Conservation (phyloP, 2,888 invertebrate species). For the Tetrapedia diversipes region DNA sequence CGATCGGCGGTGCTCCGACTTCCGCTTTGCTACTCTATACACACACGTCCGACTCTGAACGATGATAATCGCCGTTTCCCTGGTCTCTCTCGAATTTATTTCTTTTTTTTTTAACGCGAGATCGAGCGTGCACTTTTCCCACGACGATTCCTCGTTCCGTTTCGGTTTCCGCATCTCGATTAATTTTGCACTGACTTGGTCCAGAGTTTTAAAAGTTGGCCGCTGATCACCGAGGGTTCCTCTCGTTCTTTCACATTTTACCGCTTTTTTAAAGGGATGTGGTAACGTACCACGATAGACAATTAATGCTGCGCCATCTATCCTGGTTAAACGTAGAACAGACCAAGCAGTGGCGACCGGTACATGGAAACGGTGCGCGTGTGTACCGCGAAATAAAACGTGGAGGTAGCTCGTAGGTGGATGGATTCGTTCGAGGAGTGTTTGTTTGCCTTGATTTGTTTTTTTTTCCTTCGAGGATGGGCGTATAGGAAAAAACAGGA, state of each 20-base stretch:
- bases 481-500: slow-evolving; percentile 29
- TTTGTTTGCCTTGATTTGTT: background rate
- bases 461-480: slow-evolving; percentile 18
- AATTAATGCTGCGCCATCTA: slow-evolving; percentile 32
- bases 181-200: slow-evolving; percentile 40
- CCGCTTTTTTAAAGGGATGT: no score
- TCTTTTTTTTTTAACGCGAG: background rate
- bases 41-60: slow-evolving; percentile 15
- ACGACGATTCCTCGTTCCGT: slow-evolving; percentile 36
- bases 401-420: slow-evolving; percentile 48
- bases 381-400: slow-evolving; percentile 31
- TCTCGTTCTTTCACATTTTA: slow-evolving; percentile 12
- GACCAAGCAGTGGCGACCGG: slow-evolving; percentile 41
- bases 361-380: slow-evolving; percentile 29
- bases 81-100: slow-evolving; percentile 17
- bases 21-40: slow-evolving; percentile 49
- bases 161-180: slow-evolving; percentile 13
- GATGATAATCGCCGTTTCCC: slow-evolving; percentile 13
- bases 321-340: slow-evolving; percentile 25
- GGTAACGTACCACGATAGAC: slow-evolving; percentile 34
- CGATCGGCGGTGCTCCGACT: slow-evolving; percentile 48
- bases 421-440: slow-evolving; percentile 47
- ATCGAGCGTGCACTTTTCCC: slow-evolving; percentile 31
- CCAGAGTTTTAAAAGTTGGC: slow-evolving; percentile 19
- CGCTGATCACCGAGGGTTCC: slow-evolving; percentile 21